Conservation (phyloP, 2,113 vertebrate species). For the Vimba vimba region DNA sequence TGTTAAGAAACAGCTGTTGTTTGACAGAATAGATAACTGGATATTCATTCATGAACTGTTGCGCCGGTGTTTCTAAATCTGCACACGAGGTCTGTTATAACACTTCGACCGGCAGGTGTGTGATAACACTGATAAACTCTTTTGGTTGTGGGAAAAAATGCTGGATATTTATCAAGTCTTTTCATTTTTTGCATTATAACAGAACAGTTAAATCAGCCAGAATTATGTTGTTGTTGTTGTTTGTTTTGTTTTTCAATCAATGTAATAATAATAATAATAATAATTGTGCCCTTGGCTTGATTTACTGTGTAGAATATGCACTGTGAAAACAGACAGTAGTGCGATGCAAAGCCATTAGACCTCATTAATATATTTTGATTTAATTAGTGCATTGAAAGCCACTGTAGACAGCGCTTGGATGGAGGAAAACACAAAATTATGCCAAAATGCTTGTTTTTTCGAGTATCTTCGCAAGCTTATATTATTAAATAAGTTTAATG, state of each 20-base stretch:
- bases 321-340: not conserved
- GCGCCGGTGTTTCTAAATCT: not conserved
- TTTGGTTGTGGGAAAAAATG: too few species aligned
- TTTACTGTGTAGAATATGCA: not conserved
- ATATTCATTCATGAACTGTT: not conserved
- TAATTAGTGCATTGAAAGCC: too few species aligned
- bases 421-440: too few species aligned
- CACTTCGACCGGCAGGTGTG: too few species aligned
- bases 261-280: not conserved
- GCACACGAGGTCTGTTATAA: too few species aligned
- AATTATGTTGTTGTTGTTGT: not conserved
- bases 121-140: too few species aligned
- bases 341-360: not conserved
- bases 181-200: not conserved
- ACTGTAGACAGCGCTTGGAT: too few species aligned
- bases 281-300: not conserved
- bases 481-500: too few species aligned
- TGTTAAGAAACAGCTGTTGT: not conserved
- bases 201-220: not conserved
- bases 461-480: too few species aligned
- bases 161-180: not conserved
- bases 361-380: not conserved
- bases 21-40: slow-evolving; percentile 9
- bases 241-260: not conserved
- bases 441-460: too few species aligned